Conservation (phyloP, 30 jellyfish, hydroid and myxozoan genomes). For the Turritopsis rubra region DNA sequence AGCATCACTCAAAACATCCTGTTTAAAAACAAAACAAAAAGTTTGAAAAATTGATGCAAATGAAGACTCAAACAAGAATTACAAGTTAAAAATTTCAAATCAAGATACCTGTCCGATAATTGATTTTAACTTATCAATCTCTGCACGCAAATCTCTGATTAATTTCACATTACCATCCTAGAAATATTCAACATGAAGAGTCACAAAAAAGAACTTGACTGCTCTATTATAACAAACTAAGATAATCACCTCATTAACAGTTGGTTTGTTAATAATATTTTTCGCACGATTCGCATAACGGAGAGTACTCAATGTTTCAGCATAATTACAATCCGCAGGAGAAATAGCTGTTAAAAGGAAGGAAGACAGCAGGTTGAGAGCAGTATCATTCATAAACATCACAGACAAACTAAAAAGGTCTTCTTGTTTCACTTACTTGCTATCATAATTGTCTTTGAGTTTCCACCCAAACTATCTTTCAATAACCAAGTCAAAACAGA, state of each 20-base stretch:
- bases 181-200: not conserved
- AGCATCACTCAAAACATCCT: conserved; percentile 95
- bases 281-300: conserved; percentile 98
- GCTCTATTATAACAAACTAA: not conserved
- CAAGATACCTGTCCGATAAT: conserved; percentile 70
- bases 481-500: conserved; percentile 90
- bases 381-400: not conserved
- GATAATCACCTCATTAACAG: conserved; percentile 82
- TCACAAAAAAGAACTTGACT: not conserved
- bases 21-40: not conserved
- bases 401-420: no score
- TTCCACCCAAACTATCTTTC: conserved; percentile 91
- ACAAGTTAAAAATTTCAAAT: not conserved
- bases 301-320: conserved; percentile 92
- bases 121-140: conserved; percentile 62
- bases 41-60: not conserved
- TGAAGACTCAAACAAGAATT: not conserved
- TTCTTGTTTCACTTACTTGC: no score
- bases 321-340: conserved; percentile 93
- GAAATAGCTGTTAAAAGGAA: conserved; percentile 70
- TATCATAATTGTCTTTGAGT: conserved; percentile 87
- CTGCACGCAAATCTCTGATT: conserved; percentile 81
- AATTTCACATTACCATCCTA: conserved; percentile 92
- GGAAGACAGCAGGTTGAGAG: not conserved
- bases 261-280: conserved; percentile 90